Base-by-base conservation (phyloP, 2,797 vertebrate species). In the Chelon auratus region DNA sequence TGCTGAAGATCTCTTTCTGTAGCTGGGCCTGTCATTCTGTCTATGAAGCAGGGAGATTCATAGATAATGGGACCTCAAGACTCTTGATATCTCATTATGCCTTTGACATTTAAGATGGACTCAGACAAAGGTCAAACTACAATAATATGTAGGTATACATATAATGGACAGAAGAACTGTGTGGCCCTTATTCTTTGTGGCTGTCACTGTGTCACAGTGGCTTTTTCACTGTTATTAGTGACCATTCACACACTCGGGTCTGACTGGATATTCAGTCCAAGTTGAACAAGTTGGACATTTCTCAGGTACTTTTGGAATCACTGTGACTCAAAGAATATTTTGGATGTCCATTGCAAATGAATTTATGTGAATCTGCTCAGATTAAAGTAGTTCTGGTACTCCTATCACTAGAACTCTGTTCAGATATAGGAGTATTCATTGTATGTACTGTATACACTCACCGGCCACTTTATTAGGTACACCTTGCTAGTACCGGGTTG, bases 61-160 rank as follows among this genome's bases (percentile, higher is more conserved):
- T 39, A 15, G 59, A 63, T 40, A 26, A 42, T 53, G 37, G 24
- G 48, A 7, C 48, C 40, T 78, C 40, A 39, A 24, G 37, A 55
- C 51, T 80, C 72, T 72, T 82, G 65, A 73, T 64, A 70, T 57
- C 54, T 62, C 62, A 62, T 84, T 71, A 77, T 79, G 55, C 63
- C 75, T 77, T 63, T 88, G 85, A 85, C 87, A 90, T 90, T 89
- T 86, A 65, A 5, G 59, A 80, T 76, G 1, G 6, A 77, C 18
- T 36, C 63, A 81, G 64, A 81, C 75, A 86, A 90, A 92, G 84
- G 88, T 88, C 85, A 85, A 62, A 68, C 70, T 77, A 48, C 75
- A 81, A 66, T 81, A 78, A 80, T 75, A 76, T 80, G 66, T 37
- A 18, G 51, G 60, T 81, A 60, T 62, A 75, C 54, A 22, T 82